Evolutionary conservation across 2,888 invertebrate species (phyloP), one percentile per base, ranked within the genome.

Genomic region (Lumbricus terrestris): DNA sequence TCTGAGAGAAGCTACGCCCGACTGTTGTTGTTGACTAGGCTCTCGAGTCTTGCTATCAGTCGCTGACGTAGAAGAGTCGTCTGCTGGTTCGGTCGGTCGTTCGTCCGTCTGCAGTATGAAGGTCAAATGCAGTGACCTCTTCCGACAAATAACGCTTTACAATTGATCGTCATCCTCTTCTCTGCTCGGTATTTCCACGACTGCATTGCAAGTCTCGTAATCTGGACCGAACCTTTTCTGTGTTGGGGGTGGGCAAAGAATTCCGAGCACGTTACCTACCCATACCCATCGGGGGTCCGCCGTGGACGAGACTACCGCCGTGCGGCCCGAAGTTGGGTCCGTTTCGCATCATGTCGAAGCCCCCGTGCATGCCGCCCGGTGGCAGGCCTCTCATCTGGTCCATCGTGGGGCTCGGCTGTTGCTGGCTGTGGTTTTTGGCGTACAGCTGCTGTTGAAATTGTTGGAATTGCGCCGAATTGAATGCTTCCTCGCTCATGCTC

Each of bases 391-490:
- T 89, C 89, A 89, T 89, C 20, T n/a, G n/a, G n/a, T 90, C 89
- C 33, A 88, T 34, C n/a, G 42, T 37, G 29, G 88, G 90, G 69
- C 89, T 69, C 35, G 37, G 38, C 23, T 38, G 34, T 85, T 35
- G 85, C 35, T 35, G 82, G 34, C 82, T 33, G n/a, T 37, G 37
- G 82, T 83, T 90, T 42, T 90, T 90, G 37, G 94, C 93, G 90
- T 94, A 94, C 88, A 94, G 91, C 92, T 94, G 94, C 91, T 94
- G 94, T 91, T 94, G 94, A 92, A 94, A 94, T 91, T 94, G 94
- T 90, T 94, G 94, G 92, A 93, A 94, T 89, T 94, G 94, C 54
- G 93, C 92, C 91, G 90, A 93, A 91, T 93, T 93, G 29, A 90
- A 83, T 38, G 54, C 3, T 90, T 90, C 90, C 34, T 83, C 90